A percentile compares a stretch with the other conserved stretches of the same genome.
phyloP scores from a whole-genome alignment of 2,113 vertebrate genomes.

The Zapus hudsonius region DNA sequence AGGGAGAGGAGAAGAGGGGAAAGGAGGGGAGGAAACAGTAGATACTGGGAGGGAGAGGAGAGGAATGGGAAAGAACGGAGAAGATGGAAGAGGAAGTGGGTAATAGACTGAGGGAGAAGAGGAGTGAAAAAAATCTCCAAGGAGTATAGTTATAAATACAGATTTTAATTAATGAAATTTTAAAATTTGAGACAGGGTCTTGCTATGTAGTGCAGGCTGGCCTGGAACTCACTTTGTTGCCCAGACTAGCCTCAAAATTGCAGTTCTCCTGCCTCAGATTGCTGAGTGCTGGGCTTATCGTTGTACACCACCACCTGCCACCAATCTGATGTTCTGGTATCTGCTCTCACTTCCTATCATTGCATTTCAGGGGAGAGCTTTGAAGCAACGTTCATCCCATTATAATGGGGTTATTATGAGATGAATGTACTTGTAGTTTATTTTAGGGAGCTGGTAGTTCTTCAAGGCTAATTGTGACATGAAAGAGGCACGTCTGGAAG shows the following conservation, averaged over 20 bases:
- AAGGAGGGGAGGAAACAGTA: background rate
- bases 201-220: background rate
- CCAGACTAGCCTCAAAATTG: background rate
- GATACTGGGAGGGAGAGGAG: too few relatives aligned
- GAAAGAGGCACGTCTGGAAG: constrained; percentile 57
- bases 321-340: background rate
- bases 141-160: constrained; percentile 44
- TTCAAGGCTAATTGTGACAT: constrained; percentile 56
- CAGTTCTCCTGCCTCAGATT: background rate
- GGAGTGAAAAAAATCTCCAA: background rate
- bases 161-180: background rate
- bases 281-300: background rate
- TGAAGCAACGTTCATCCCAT: constrained; percentile 49
- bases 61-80: too few relatives aligned
- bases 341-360: constrained; percentile 59
- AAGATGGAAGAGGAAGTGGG: background rate
- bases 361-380: constrained; percentile 69
- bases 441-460: constrained; percentile 56
- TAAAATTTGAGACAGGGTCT: background rate
- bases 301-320: too few relatives aligned
- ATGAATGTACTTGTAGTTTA: constrained; percentile 53
- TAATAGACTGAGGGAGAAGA: background rate
- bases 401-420: constrained; percentile 27
- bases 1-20: background rate
- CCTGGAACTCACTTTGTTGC: background rate